phyloP scores from a whole-genome alignment of 30 jellyfish, hydroid and myxozoan genomes.

The Aurelia sp. region DNA sequence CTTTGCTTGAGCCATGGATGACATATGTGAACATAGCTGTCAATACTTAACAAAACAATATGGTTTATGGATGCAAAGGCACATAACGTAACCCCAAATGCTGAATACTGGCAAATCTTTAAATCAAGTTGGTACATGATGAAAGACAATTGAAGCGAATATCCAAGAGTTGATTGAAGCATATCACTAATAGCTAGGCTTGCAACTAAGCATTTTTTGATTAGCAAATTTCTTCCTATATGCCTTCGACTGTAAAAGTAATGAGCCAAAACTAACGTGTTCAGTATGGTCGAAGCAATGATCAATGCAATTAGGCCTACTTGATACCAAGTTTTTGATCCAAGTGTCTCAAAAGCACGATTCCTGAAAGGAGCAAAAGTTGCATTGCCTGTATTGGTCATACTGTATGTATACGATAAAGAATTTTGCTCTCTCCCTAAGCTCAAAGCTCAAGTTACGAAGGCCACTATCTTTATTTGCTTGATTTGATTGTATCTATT shows the following conservation, averaged over 20 bases:
- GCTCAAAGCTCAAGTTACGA: no score
- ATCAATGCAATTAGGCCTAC: no score
- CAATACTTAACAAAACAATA: constrained; percentile 8
- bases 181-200: constrained; percentile 31
- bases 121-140: not conserved
- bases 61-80: constrained; percentile 29
- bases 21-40: constrained; percentile 32
- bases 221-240: not conserved
- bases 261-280: not conserved
- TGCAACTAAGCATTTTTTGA: constrained; percentile 9
- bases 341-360: no score
- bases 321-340: no score
- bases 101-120: constrained; percentile 37
- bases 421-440: no score
- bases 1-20: constrained; percentile 28
- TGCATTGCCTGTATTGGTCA: no score
- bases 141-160: constrained; percentile 15
- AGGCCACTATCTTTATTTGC: no score
- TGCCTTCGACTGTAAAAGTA: not conserved
- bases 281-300: not conserved
- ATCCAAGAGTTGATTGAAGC: constrained; percentile 21
- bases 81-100: constrained; percentile 11
- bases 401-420: no score
- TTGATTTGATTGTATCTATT: no score
- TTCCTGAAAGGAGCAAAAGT: no score